phyloP scores from a whole-genome alignment of 2,888 invertebrate genomes.

The Uropetala carovei region DNA sequence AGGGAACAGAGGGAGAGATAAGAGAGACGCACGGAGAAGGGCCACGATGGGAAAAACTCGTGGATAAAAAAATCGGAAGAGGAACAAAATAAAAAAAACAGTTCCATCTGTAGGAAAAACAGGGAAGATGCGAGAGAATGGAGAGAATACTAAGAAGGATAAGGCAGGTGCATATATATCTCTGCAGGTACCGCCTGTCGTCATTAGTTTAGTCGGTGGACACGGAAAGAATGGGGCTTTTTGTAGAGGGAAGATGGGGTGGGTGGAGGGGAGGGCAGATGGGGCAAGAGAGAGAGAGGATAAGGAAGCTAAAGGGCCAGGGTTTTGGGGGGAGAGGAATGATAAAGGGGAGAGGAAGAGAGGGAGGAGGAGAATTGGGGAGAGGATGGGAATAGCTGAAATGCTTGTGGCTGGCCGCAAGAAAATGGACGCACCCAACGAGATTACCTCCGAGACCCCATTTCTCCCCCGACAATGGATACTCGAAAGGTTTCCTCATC shows the following conservation, averaged over 20 bases:
- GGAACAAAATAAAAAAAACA: constrained; percentile 40
- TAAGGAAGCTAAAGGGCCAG: constrained; percentile 47
- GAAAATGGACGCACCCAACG: constrained; percentile 32
- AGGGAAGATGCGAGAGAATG: constrained; percentile 40
- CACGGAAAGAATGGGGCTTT: constrained; percentile 56
- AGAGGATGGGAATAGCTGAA: constrained; percentile 54
- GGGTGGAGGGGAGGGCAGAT: not conserved
- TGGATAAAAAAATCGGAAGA: constrained; percentile 11
- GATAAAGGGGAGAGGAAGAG: not conserved
- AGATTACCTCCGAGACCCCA: constrained; percentile 12
- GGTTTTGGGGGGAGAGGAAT: not conserved
- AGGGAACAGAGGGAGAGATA: not conserved
- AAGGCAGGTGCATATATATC: constrained; percentile 64
- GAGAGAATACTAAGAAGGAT: constrained; percentile 61
- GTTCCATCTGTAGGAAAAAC: constrained; percentile 54
- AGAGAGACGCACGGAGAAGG: not conserved
- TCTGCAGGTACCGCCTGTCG: constrained; percentile 62
- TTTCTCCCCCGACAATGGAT: not conserved
- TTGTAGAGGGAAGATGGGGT: not conserved
- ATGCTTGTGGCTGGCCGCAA: constrained; percentile 61
- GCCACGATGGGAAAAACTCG: constrained; percentile 9
- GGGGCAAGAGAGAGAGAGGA: not conserved
- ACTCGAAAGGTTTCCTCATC: not conserved
- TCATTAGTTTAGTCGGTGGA: constrained; percentile 60
- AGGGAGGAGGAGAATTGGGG: not conserved